These are phyloP conservation scores for Epistrophella euchroma DNA, from an alignment of 2,888 invertebrate genomes.

Conservation along the genomic window DNA sequence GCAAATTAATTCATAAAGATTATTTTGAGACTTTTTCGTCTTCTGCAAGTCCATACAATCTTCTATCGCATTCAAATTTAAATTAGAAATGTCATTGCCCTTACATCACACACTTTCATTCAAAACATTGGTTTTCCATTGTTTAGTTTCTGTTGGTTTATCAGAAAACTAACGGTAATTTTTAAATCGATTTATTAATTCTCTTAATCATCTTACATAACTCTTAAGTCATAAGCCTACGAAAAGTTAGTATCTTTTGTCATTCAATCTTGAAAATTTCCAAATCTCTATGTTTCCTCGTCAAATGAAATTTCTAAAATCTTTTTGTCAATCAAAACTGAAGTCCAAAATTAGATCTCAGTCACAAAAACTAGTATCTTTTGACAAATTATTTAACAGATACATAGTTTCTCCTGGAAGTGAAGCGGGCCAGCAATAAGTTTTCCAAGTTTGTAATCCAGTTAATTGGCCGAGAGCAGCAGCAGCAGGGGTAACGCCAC, in stretches of 20 bases:
- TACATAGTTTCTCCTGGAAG: conserved; percentile 61
- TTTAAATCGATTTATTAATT: conserved; percentile 22
- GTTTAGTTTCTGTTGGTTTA: conserved; percentile 7
- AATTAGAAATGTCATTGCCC: conserved; percentile 40
- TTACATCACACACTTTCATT: conserved; percentile 49
- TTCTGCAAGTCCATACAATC: neutral
- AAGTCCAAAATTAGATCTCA: neutral
- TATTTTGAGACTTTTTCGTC: conserved; percentile 6
- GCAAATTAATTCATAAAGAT: conserved; percentile 19
- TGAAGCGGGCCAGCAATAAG: conserved; percentile 5
- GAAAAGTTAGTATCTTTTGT: conserved; percentile 8
- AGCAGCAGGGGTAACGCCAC: conserved; percentile 54
- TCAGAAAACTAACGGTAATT: conserved; percentile 10
- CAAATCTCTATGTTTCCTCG: neutral
- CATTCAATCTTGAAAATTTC: conserved; percentile 8
- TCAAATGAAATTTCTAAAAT: neutral
- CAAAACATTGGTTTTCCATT: conserved; percentile 34
- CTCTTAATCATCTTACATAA: conserved; percentile 22
- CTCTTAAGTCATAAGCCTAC: neutral
- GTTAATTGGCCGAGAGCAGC: conserved; percentile 57
- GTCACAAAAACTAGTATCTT: conserved; percentile 8
- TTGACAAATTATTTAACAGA: conserved; percentile 4
- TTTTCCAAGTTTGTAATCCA: conserved; percentile 67
- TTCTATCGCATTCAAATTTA: conserved; percentile 13
- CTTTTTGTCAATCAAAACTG: neutral